Evolutionary conservation across 2,888 invertebrate genomes (phyloP).

Genomic region (Actias luna): DNA sequence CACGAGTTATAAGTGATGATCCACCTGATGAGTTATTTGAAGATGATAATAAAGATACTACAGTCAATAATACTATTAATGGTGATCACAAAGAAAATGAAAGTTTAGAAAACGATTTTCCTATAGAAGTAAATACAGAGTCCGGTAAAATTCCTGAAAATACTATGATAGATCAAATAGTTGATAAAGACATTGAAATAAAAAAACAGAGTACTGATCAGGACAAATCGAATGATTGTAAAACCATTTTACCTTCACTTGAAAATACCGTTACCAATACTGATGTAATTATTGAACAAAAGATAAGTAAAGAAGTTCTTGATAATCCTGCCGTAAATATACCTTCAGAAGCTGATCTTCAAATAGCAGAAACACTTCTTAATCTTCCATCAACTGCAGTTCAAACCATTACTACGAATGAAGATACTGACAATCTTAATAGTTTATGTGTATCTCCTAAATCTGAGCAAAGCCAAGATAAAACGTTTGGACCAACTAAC

Average conservation of each 20-base stretch:
- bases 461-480: constrained; percentile 29
- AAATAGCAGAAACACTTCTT: constrained; percentile 75
- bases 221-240: background rate
- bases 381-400: constrained; percentile 70
- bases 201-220: background rate
- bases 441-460: constrained; percentile 19
- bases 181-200: constrained; percentile 19
- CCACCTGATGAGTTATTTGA: constrained; percentile 74
- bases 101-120: constrained; percentile 25
- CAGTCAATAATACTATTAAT: constrained; percentile 37
- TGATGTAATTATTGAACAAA: background rate
- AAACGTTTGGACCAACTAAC: constrained; percentile 33
- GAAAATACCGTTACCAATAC: background rate
- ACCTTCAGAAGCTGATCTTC: constrained; percentile 74
- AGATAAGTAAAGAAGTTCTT: background rate
- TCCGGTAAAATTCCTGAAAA: constrained; percentile 25
- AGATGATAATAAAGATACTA: constrained; percentile 64
- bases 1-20: constrained; percentile 65
- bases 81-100: constrained; percentile 37
- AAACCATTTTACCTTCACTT: background rate
- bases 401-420: constrained; percentile 48
- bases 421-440: constrained; percentile 35
- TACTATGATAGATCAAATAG: constrained; percentile 18
- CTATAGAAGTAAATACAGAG: constrained; percentile 23
- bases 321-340: constrained; percentile 38